These are phyloP conservation scores for Atrina japonica DNA, from an alignment of 2,888 invertebrate species.

Conservation along the genomic window DNA sequence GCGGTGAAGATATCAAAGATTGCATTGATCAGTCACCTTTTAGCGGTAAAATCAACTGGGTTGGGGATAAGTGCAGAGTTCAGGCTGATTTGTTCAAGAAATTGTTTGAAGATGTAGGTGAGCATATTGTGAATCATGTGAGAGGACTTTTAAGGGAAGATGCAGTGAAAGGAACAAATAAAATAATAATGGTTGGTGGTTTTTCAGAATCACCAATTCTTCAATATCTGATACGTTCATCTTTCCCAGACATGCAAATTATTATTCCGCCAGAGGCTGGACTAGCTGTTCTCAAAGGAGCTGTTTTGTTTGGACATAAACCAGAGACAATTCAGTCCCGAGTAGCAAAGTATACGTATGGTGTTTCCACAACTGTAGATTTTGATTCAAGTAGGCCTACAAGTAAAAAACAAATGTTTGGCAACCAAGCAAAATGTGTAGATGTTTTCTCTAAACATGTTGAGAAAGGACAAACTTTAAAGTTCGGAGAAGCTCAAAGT, in stretches of 20 bases:
- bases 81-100: slow-evolving; percentile 7
- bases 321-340: slow-evolving; percentile 31
- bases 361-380: slow-evolving; percentile 23
- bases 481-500: slow-evolving; percentile 17
- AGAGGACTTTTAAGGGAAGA: slow-evolving; percentile 20
- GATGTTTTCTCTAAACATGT: slow-evolving; percentile 39
- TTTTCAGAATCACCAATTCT: slow-evolving; percentile 43
- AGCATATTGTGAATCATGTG: slow-evolving; percentile 26
- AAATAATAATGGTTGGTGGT: slow-evolving; percentile 47
- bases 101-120: slow-evolving; percentile 25
- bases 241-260: slow-evolving; percentile 25
- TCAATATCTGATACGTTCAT: slow-evolving; percentile 22
- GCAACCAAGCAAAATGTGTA: slow-evolving; percentile 24
- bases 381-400: slow-evolving; percentile 19
- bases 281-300: slow-evolving; percentile 43
- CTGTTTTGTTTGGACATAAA: slow-evolving; percentile 41
- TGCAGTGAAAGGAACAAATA: slow-evolving; percentile 13
- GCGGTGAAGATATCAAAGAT: slow-evolving; percentile 33
- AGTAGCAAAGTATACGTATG: slow-evolving; percentile 38
- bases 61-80: slow-evolving; percentile 37
- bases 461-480: slow-evolving; percentile 20
- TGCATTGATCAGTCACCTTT: slow-evolving; percentile 18
- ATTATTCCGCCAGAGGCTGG: slow-evolving; percentile 43
- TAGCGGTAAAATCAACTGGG: slow-evolving; percentile 25
- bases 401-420: slow-evolving; percentile 31